Conservation (phyloP, 2,113 vertebrate genomes). For the Bettongia penicillata region DNA sequence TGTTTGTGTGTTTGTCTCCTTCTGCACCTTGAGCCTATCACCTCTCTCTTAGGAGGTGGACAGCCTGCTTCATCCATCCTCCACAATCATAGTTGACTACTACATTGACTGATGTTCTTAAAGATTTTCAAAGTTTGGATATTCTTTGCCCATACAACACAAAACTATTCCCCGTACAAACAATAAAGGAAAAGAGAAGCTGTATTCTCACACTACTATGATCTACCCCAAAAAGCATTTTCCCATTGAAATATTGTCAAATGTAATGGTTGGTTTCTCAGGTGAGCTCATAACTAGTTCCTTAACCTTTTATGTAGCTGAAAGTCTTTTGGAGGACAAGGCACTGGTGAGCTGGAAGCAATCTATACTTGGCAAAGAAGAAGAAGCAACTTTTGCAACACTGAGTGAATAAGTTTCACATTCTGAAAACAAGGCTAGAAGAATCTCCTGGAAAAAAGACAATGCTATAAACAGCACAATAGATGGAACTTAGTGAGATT, state of each 20-base stretch:
- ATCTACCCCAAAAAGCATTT: background rate
- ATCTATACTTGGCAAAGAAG: background rate
- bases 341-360: background rate
- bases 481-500: background rate
- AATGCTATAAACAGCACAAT: background rate
- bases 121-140: background rate
- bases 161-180: background rate
- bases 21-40: background rate
- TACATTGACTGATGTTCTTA: background rate
- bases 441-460: background rate
- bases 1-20: background rate
- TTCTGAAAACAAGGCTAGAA: background rate
- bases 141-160: background rate
- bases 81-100: background rate
- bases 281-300: background rate
- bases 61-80: background rate
- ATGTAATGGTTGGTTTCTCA: background rate
- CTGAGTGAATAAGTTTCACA: background rate
- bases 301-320: background rate
- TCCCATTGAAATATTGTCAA: background rate
- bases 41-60: background rate
- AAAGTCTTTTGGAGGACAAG: background rate
- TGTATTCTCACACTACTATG: fast-evolving
- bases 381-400: background rate
- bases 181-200: background rate